These are phyloP conservation scores for Callionymus lyra DNA, from an alignment of 2,113 vertebrate species.

Conservation along the genomic window DNA sequence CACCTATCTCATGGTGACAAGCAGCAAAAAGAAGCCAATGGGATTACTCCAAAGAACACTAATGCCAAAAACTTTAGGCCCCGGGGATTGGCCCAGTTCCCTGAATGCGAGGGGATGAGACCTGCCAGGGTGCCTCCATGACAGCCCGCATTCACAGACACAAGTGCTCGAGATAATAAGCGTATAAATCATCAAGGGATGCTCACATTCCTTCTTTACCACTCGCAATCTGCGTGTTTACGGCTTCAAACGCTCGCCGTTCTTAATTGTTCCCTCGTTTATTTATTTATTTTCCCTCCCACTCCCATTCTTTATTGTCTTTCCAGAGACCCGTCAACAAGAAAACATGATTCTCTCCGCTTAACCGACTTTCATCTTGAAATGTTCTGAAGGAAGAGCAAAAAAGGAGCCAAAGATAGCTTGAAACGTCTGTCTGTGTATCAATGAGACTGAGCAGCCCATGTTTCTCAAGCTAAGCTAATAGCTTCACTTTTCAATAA, in stretches of 20 bases:
- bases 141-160: slow-evolving; percentile 54
- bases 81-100: no score
- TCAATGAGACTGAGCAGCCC: no score
- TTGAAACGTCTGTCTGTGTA: not conserved
- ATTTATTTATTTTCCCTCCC: slow-evolving; percentile 32
- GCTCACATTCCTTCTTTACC: slow-evolving; percentile 22
- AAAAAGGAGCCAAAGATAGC: slow-evolving; percentile 23
- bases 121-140: slow-evolving; percentile 51
- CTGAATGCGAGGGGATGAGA: slow-evolving; percentile 34
- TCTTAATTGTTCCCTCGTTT: slow-evolving; percentile 45
- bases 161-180: slow-evolving; percentile 57
- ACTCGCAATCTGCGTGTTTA: slow-evolving; percentile 36
- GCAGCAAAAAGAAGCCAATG: slow-evolving; percentile 51
- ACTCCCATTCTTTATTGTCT: slow-evolving; percentile 43
- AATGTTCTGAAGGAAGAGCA: slow-evolving; percentile 7
- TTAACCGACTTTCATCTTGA: slow-evolving; percentile 22
- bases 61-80: slow-evolving; percentile 38
- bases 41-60: slow-evolving; percentile 52
- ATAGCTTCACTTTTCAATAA: no score
- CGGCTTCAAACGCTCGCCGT: slow-evolving; percentile 36
- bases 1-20: slow-evolving; percentile 64
- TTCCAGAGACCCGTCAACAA: slow-evolving; percentile 25
- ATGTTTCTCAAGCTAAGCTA: no score
- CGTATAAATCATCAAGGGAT: slow-evolving; percentile 57
- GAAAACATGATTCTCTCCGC: slow-evolving; percentile 4